These are phyloP conservation scores for Anadara kagoshimensis DNA, from an alignment of 1,140 invertebrate genomes.

Conservation along the genomic window DNA sequence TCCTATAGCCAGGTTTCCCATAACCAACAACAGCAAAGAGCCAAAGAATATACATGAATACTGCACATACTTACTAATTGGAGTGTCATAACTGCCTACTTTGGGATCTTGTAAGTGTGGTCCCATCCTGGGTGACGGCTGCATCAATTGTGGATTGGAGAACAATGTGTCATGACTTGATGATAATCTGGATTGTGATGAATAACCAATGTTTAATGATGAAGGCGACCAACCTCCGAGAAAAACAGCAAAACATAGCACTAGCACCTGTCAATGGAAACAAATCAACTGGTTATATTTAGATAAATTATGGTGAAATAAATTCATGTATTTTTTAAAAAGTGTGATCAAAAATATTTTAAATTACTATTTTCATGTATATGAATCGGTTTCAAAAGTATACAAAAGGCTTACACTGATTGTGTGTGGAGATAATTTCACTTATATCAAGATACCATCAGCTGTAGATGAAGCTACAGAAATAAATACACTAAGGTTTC, in stretches of 20 bases:
- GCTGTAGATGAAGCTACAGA: too few relatives aligned
- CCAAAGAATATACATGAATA: neutral
- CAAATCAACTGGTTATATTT: too few relatives aligned
- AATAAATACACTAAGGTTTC: too few relatives aligned
- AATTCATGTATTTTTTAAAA: too few relatives aligned
- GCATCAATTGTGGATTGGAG: constrained; percentile 49
- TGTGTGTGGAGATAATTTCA: too few relatives aligned
- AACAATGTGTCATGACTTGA: constrained; percentile 42
- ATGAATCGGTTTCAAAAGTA: too few relatives aligned
- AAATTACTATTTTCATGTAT: too few relatives aligned
- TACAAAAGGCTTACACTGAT: too few relatives aligned
- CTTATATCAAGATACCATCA: too few relatives aligned
- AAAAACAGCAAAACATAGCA: constrained; percentile 73
- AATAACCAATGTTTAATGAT: constrained; percentile 69
- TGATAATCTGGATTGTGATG: constrained; percentile 39
- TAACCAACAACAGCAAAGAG: neutral
- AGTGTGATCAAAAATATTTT: too few relatives aligned
- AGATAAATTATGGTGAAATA: too few relatives aligned
- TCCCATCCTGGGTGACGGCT: constrained; percentile 57
- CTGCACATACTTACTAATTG: constrained; percentile 61
- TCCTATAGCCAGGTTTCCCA: neutral
- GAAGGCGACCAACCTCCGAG: constrained; percentile 71
- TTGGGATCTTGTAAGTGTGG: constrained; percentile 55
- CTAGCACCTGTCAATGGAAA: constrained; percentile 63
- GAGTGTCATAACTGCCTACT: constrained; percentile 61